Evolutionary conservation across 2,113 vertebrate genomes (phyloP), one percentile per base, ranked within the genome.

Genomic region (Paramisgurnus dabryanus): DNA sequence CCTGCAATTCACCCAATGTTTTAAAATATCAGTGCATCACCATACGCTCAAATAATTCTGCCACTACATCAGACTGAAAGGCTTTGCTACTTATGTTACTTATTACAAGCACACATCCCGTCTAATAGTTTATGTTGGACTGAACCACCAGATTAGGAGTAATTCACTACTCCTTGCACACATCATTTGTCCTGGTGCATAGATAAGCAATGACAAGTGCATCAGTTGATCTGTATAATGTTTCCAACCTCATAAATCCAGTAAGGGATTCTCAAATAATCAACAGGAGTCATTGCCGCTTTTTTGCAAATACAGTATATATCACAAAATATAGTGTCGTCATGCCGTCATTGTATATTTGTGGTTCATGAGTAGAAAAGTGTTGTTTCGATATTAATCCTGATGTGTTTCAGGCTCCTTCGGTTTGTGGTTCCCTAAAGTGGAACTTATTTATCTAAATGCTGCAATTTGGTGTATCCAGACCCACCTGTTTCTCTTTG

Each of bases 121-220:
- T 55, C 49, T 65, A 77, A 22, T 64, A 58, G 76, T 73, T 81
- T 84, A 41, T 74, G 55, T 76, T 81, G 68, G 63, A 72, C 40
- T 67, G 45, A 84, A 78, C 11, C 34, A 41, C n/a, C 69, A 57
- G 39, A 50, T 61, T 84, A 18, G 40, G 43, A 81, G 67, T 61
- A 7, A 39, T 40, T 67, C 34, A 7, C 15, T 47, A 57, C 68
- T 78, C 43, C n/a, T 67, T 7, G 17, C 34, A n/a, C 77, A 79
- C 50, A 50, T 78, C 10, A 67, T 80, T 73, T 67, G 63, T 61
- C 69, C 58, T 65, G 13, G n/a, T 50, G 67, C 49, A 68, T 43
- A 84, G 82, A 84, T 78, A 78, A 75, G 64, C 77, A 81, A 63
- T 75, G 69, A 72, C 82, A 80, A 65, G 74, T 57, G 69, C 66